Evolutionary conservation across 2,888 invertebrate species (phyloP), one percentile per base, ranked within the genome.

Genomic region (Eutolmus rufibarbis): DNA sequence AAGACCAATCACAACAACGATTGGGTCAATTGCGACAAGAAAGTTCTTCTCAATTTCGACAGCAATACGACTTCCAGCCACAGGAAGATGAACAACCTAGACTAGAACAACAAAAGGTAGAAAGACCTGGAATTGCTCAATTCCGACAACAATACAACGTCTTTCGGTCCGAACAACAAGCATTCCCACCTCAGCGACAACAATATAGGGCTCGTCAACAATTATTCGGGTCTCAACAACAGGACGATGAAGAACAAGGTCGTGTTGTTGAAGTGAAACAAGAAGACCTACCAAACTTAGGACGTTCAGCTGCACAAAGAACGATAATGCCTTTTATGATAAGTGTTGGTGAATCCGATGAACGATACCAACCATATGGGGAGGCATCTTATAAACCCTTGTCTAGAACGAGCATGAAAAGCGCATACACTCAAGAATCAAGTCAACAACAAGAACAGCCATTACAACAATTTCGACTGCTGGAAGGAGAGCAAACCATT

Each of bases 291-390:
- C 5, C 16, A 14, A 79, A 46, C 14, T 9, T 19, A 16, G 23
- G 23, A 14, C 28, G 79, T 9, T 46, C 43, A 51, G 46, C 16
- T 57, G 28, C 14, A 31, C 66, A 34, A 37, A 82, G 19, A 51
- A 37, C 84, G 7, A 78, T 28, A 40, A 74, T 85, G 19, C 91
- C 92, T 5, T 91, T 90, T n/a, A 91, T 90, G 90, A 89, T 91
- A 2, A 87, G 90, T 9, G 90, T 91, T 5, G 91, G 91, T 34
- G 89, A 91, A 87, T 89, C 90, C 8, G 90, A 90, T 76, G 90
- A 90, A 86, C 89, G 89, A 1, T 91, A 90, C 79, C 89, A 90
- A 74, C 87, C 89, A 12, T 87, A 89, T 77, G 88, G 89, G 34
- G 89, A 90, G 74, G 43, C 87, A 9, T 88, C 86, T n/a, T 87